These are phyloP conservation scores for Pachypeltis micranthus DNA, from an alignment of 1,140 invertebrate genomes.

Conservation along the genomic window DNA sequence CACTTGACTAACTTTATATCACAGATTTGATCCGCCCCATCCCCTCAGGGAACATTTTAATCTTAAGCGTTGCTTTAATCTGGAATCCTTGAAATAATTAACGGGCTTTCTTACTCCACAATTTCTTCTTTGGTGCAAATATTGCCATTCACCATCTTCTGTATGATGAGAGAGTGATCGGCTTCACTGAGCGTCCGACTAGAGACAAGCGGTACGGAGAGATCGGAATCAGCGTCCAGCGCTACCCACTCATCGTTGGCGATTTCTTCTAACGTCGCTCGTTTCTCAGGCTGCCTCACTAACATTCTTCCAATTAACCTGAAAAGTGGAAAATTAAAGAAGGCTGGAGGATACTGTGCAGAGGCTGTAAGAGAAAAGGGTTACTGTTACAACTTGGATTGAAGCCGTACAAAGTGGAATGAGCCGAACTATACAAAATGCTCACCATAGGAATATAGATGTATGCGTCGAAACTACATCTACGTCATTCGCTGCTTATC, in stretches of 20 bases:
- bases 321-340: conserved; percentile 28
- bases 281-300: conserved; percentile 78
- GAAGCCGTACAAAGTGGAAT: too few species aligned
- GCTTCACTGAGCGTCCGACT: conserved; percentile 77
- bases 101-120: conserved; percentile 51
- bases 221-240: conserved; percentile 34
- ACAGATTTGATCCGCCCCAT: neutral
- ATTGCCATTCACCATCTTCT: conserved; percentile 91
- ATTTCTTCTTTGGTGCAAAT: conserved; percentile 92
- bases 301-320: conserved; percentile 87
- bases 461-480: too few species aligned
- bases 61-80: neutral
- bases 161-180: conserved; percentile 81
- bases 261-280: conserved; percentile 80
- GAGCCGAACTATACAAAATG: too few species aligned
- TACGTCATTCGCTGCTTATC: too few species aligned
- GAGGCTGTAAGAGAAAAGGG: too few species aligned
- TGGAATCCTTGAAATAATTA: neutral
- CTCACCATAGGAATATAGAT: too few species aligned
- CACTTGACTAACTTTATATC: neutral
- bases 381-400: too few species aligned
- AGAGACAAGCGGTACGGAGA: conserved; percentile 63
- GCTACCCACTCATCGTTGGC: conserved; percentile 77
- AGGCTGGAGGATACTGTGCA: too few species aligned
- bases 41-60: neutral